These are phyloP conservation scores for Platycheirus rosarum DNA, from an alignment of 2,888 invertebrate species.

Conservation along the genomic window DNA sequence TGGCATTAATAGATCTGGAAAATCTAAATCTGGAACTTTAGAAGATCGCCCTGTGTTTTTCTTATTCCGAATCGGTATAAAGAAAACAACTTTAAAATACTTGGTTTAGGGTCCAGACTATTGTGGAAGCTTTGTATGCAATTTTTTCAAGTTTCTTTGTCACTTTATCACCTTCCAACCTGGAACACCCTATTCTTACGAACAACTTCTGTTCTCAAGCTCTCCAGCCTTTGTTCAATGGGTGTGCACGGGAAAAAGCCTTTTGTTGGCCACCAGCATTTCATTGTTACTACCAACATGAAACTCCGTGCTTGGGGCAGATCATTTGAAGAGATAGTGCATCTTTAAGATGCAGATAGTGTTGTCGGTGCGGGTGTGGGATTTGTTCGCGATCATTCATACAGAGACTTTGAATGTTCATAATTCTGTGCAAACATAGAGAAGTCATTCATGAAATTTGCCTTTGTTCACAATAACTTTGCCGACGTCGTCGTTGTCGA, in stretches of 20 bases:
- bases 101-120: too few relatives aligned
- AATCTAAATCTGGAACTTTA: background rate
- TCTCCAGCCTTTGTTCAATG: conserved; percentile 24
- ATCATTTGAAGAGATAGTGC: conserved; percentile 40
- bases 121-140: background rate
- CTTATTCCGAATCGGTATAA: too few relatives aligned
- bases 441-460: conserved; percentile 54
- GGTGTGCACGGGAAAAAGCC: conserved; percentile 30
- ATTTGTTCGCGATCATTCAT: conserved; percentile 48
- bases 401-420: conserved; percentile 26
- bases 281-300: conserved; percentile 23
- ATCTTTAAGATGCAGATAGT: conserved; percentile 63
- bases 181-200: background rate
- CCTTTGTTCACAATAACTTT: background rate
- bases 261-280: conserved; percentile 39
- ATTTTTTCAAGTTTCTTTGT: background rate
- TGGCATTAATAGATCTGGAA: conserved; percentile 42
- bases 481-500: conserved; percentile 1
- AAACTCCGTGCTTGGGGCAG: conserved; percentile 4
- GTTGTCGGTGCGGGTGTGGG: conserved; percentile 24
- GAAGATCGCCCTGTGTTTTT: too few relatives aligned
- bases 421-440: conserved; percentile 22
- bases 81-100: too few relatives aligned
- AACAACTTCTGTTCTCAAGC: conserved; percentile 33
- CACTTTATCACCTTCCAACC: background rate